Evolutionary conservation across 2,888 invertebrate genomes (phyloP), one percentile per base, ranked within the genome.

Genomic region (Hirtodrosophila histrioides): DNA sequence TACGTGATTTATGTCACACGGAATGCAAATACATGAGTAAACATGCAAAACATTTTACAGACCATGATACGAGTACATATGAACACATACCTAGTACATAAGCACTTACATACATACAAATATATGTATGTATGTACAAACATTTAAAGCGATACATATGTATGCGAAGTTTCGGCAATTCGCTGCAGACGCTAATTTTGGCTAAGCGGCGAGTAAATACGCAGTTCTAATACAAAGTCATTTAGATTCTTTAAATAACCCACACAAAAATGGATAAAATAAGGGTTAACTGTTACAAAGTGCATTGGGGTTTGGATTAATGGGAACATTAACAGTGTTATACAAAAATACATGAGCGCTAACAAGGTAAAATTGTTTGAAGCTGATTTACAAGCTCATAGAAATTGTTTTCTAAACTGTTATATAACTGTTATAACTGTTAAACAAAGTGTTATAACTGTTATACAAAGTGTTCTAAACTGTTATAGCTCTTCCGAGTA

Each of bases 11-110:
- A 82, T 87, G 82, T 82, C 87, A 78, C 82, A 85, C 82, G 85
- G 78, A 85, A 87, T 82, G 82, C 82, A 82, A 82, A 87, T 87
- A 82, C 87, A 87, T 78, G 62, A 72, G 82, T 84, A 87, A 82
- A 85, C 82, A 82, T 87, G 82, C 82, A 82, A 85, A 86, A 71
- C 67, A 78, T 68, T 75, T 70, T 67, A 70, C 69, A 66, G 69
- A 69, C 65, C 63, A 64, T 68, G 60, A 43, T 69, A 17, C 17
- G 17, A 17, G 17, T 17, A 58, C 17, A 58, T 37, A 45, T 35
- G 37, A 33, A 37, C 43, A 40, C 57, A 46, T 36, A 40, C 33
- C 48, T 39, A 62, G 45, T 10, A 12, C 6, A 53, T 43, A 36
- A 36, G 46, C 49, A 45, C 46, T 17, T 11, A 37, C 27, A 17